A percentile compares a stretch with the other conserved stretches of the same genome.
Evolutionary conservation across 2,113 vertebrate genomes (phyloP).

Genomic region (Brevimyrus niger): DNA sequence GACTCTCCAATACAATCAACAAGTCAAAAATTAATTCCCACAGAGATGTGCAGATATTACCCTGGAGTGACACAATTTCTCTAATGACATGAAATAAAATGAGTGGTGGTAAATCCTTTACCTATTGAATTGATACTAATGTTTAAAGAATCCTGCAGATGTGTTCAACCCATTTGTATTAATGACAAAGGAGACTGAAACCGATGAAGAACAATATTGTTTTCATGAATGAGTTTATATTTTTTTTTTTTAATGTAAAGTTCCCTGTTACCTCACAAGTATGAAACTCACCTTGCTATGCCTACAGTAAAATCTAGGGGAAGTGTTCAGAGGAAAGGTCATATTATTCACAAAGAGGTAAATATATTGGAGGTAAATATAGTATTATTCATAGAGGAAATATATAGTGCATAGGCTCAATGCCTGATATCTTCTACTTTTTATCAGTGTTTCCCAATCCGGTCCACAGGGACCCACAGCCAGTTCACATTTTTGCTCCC

Average conservation of each 20-base stretch:
- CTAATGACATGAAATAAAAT: neutral
- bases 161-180: neutral
- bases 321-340: neutral
- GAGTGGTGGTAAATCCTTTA: neutral
- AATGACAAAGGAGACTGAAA: neutral
- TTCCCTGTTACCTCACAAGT: neutral
- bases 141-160: neutral
- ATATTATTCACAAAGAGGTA: neutral
- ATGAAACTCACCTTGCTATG: neutral
- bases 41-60: neutral
- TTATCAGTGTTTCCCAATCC: neutral
- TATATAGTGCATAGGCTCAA: neutral
- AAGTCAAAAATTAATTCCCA: conserved; percentile 50
- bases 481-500: neutral
- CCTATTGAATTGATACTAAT: neutral
- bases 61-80: neutral
- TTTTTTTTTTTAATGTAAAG: neutral
- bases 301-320: neutral
- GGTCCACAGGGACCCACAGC: neutral
- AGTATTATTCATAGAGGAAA: neutral
- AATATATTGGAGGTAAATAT: no score
- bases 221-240: neutral
- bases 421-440: neutral
- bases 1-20: conserved; percentile 41
- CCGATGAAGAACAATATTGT: neutral